phyloP scores from a whole-genome alignment of 2,113 vertebrate genomes.

The Oncorhynchus mykiss region DNA sequence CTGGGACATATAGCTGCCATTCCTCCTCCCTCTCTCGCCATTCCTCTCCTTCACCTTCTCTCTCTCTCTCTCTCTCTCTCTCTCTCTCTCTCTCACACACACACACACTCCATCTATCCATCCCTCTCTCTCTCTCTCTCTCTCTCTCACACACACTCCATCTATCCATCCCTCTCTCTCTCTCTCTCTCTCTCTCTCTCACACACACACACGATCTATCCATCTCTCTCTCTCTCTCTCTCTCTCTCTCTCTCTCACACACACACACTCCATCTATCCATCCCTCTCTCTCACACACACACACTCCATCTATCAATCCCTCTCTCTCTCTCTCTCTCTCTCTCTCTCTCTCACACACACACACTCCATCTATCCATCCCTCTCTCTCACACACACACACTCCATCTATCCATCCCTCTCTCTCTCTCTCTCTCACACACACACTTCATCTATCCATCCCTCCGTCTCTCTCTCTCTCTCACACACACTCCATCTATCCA shows the following conservation, averaged over 20 bases:
- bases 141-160: background rate
- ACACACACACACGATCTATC: background rate
- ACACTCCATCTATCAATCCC: too few relatives aligned
- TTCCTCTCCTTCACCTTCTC: too few relatives aligned
- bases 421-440: constrained; percentile 1
- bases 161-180: background rate
- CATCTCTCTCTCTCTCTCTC: background rate
- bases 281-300: background rate
- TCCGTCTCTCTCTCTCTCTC: background rate
- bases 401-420: background rate
- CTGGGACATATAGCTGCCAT: background rate
- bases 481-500: too few relatives aligned
- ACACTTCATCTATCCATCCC: background rate
- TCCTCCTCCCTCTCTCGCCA: background rate
- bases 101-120: background rate
- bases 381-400: too few relatives aligned
- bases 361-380: too few relatives aligned
- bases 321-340: constrained; percentile 15
- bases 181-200: constrained; percentile 12
- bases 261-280: too few relatives aligned
- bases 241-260: too few relatives aligned
- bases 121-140: background rate
- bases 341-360: background rate
- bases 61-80: background rate
- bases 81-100: constrained; percentile 8